Percentiles rank a stretch among this genome's conserved stretches.
Evolutionary conservation across 30 jellyfish, hydroid and myxozoan species (phyloP).

Genomic region (Turritopsis rubra): DNA sequence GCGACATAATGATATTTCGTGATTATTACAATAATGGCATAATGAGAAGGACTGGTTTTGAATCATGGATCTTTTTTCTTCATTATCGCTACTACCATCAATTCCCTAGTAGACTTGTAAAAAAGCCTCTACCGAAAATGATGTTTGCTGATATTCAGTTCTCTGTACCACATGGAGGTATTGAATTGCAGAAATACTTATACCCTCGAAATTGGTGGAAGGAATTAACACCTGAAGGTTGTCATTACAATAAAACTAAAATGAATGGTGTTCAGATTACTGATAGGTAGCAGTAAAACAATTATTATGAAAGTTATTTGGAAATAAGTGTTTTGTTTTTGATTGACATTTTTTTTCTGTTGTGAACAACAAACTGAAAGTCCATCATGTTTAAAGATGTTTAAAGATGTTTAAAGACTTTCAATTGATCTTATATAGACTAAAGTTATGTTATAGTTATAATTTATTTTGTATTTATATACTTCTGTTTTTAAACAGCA

Average conservation of each 20-base stretch:
- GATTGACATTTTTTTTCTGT: too few species aligned
- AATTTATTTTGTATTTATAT: too few species aligned
- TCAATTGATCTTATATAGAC: background rate
- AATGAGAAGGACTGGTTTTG: conserved; percentile 64
- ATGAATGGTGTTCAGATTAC: background rate
- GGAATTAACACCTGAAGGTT: conserved; percentile 66
- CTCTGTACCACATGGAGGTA: conserved; percentile 73
- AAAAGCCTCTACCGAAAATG: conserved; percentile 48
- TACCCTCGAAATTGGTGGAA: conserved; percentile 77
- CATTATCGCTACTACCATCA: conserved; percentile 70
- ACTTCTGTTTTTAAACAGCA: background rate
- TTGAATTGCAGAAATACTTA: conserved; percentile 60
- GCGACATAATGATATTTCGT: conserved; percentile 66
- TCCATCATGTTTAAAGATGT: too few species aligned
- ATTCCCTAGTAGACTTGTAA: conserved; percentile 51
- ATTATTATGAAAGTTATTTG: background rate
- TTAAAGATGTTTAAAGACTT: background rate
- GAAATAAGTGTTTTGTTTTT: too few species aligned
- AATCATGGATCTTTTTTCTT: conserved; percentile 68
- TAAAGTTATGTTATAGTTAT: background rate
- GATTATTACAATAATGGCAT: conserved; percentile 38
- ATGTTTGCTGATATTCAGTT: conserved; percentile 55
- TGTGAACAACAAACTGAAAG: too few species aligned
- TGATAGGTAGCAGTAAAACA: background rate
- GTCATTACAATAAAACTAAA: conserved; percentile 7